Conservation (phyloP, 2,113 vertebrate genomes). For the Anarhynchus alexandrinus region DNA sequence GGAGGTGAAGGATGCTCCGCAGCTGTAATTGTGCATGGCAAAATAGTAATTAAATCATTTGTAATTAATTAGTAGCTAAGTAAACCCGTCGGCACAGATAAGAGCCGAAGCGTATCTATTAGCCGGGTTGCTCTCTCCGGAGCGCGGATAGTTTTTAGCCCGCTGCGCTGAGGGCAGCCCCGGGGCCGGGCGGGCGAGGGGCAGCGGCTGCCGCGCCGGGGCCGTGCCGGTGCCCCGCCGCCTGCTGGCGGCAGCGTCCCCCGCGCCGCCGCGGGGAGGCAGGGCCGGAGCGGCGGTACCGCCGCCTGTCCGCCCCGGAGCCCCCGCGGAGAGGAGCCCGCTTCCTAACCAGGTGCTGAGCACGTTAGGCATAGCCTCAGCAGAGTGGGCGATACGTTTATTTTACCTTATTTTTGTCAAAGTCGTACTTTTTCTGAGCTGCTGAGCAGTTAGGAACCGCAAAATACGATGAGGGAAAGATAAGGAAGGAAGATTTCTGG, state of each 20-base stretch:
- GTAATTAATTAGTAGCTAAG: constrained; percentile 67
- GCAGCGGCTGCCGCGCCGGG: background rate
- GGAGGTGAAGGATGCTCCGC: background rate
- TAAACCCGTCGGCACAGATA: constrained; percentile 1
- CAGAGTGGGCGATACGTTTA: accelerated
- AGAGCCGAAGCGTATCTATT: background rate
- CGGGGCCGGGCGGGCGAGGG: background rate
- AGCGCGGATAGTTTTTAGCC: background rate
- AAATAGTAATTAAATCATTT: constrained; percentile 71
- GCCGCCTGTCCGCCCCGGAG: background rate
- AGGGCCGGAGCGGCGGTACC: background rate
- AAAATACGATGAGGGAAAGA: accelerated
- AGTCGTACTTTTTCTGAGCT: background rate
- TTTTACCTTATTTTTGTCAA: background rate
- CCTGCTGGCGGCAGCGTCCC: constrained; percentile 25
- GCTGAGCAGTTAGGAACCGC: background rate
- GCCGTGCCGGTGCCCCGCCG: background rate
- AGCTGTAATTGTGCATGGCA: constrained; percentile 41
- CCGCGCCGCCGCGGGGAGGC: background rate
- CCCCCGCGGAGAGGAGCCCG: background rate
- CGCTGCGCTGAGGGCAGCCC: background rate
- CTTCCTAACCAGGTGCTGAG: background rate
- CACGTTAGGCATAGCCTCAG: accelerated
- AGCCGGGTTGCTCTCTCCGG: background rate
- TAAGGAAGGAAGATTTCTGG: too few relatives aligned